These are phyloP conservation scores for Puntigrus tetrazona DNA, from an alignment of 2,113 vertebrate species.

Conservation along the genomic window DNA sequence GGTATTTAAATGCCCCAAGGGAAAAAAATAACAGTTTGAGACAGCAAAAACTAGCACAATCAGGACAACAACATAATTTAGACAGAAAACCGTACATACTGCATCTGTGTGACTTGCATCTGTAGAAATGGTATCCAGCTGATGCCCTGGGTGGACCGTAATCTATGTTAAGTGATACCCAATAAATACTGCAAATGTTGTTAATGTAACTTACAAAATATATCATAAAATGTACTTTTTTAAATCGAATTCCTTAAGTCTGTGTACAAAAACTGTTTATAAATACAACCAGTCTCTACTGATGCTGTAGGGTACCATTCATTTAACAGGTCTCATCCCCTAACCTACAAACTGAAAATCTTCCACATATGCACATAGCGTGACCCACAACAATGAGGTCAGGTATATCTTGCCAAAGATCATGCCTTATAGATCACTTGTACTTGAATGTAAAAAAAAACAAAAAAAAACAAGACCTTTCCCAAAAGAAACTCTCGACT, in stretches of 20 bases:
- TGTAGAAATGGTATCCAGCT: conserved; percentile 54
- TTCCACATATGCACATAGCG: conserved; percentile 84
- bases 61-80: conserved; percentile 69
- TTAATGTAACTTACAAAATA: conserved; percentile 77
- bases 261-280: conserved; percentile 71
- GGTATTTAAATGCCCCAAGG: conserved; percentile 76
- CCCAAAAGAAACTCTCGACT: conserved; percentile 63
- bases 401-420: conserved; percentile 85
- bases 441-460: conserved; percentile 66
- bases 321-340: conserved; percentile 71
- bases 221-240: conserved; percentile 72
- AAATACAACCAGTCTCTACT: conserved; percentile 72
- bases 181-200: conserved; percentile 78
- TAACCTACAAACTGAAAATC: conserved; percentile 71
- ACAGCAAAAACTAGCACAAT: conserved; percentile 71
- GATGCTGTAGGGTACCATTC: conserved; percentile 74
- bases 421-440: conserved; percentile 88
- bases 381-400: conserved; percentile 87
- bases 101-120: conserved; percentile 61
- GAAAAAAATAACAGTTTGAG: conserved; percentile 64
- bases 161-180: conserved; percentile 66
- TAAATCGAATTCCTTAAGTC: conserved; percentile 67
- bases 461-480: conserved; percentile 28
- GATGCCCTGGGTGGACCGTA: conserved; percentile 56
- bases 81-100: conserved; percentile 64